Evolutionary conservation across 2,888 invertebrate genomes (phyloP), one percentile per base, ranked within the genome.

Genomic region (Sicus ferrugineus): DNA sequence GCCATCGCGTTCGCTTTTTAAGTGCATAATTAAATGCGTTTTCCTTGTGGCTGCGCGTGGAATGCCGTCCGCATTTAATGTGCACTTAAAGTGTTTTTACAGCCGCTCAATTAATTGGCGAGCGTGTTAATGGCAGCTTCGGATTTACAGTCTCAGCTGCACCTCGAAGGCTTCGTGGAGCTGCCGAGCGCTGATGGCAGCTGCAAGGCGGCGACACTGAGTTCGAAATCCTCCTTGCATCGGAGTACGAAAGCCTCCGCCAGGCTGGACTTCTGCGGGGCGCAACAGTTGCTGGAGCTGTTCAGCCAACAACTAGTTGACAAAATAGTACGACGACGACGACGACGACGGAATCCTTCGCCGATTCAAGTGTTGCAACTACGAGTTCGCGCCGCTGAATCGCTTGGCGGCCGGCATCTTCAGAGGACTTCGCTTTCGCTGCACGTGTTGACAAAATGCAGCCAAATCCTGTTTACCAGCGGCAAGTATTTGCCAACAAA

Each of bases 41-140:
- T 26, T 46, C n/a, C 46, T 26, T 58, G 19, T 28, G 5, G 23
- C 26, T 52, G 30, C 21, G 14, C 16, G n/a, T 50, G 28, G 19
- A 19, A 21, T 42, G 21, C 48, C 16, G 42, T 38, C 56, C 50
- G 58, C 58, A 52, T 34, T 59, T 50, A 61, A 42, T 63, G 31
- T 11, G 30, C 67, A 19, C 59, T 67, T 19, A 58, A 66, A 56
- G 54, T 56, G 14, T 63, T 28, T 54, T 52, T 46, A 28, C 38
- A 23, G 23, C 34, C 26, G 23, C 62, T 46, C 48, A 63, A 68
- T 68, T 68, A 56, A 56, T 56, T 59, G 68, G 63, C 48, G 54
- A 63, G 54, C 58, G 58, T 58, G 48, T 54, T 63, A 63, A 63
- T 68, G 28, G 56, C 34, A 34, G 38, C 16, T 50, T 42, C 14